Evolutionary conservation across 1,140 invertebrate species (phyloP), one percentile per base, ranked within the genome.

Genomic region (Phthorimaea operculella): DNA sequence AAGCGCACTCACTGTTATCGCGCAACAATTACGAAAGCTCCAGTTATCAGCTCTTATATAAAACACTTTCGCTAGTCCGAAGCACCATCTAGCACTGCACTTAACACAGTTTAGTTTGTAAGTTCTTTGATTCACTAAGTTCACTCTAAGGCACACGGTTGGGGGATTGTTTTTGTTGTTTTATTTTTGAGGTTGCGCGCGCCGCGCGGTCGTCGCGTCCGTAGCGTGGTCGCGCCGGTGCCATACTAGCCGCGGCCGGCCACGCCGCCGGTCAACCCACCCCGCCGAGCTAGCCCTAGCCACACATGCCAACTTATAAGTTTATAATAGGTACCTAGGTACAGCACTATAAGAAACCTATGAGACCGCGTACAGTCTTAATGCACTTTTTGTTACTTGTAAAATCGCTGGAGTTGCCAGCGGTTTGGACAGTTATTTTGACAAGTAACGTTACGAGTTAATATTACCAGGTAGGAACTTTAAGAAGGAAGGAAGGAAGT

Each of bases 1-100:
- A 66, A 70, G 54, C 34, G 60, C 72, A 83, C 78, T 83, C 65
- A 83, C 80, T 79, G 72, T 79, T 81, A 83, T 81, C 80, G 75
- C 69, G 73, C 63, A 68, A 75, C 68, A 68, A 75, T 76, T 74
- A 73, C 75, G 68, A 76, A 76, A 72, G 66, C 62, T 61, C 54
- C 57, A 63, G 63, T 66, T 76, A 79, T 76, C 76, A 74, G 64
- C 54, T 64, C 59, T 75, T 73, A 74, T 68, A 64, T 71, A 74
- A 75, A 70, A 66, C 61, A 71, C 74, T 66, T 70, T 73, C 69
- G 60, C 66, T 28, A 28, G 21, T 59, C 68, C 64, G 21, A 28
- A 28, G 21, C 21, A 28, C 21, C 21, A 28, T 28, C 21, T 6
- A 28, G 21, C 21, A 28, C 6, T 28, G 21, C 21, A 58, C 39